Percentiles rank a stretch among this genome's conserved stretches.
These are phyloP conservation scores for Gila robusta DNA, from an alignment of 2,797 vertebrate species.

Conservation along the genomic window DNA sequence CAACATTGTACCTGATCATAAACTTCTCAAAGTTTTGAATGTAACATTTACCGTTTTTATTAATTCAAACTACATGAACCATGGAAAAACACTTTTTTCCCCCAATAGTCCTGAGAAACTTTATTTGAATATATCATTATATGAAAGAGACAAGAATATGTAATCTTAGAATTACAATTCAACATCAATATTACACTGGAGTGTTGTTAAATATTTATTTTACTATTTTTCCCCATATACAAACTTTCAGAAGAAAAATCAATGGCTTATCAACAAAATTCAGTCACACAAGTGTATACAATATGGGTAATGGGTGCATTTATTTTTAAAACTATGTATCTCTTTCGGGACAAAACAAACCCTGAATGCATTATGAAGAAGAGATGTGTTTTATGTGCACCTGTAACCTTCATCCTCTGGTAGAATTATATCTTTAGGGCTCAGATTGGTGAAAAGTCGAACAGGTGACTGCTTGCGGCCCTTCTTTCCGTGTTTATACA, in stretches of 20 bases:
- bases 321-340: background rate
- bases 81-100: background rate
- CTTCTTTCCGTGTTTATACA: conserved; percentile 92
- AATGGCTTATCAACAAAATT: no score
- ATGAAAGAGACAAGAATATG: background rate
- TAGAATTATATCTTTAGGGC: conserved; percentile 80
- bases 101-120: background rate
- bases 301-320: no score
- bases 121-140: background rate
- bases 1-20: background rate
- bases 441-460: conserved; percentile 91
- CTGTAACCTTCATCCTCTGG: conserved; percentile 92
- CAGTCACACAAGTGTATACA: background rate
- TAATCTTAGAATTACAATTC: background rate
- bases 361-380: background rate
- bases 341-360: background rate
- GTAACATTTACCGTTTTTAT: background rate
- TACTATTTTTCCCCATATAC: background rate
- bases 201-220: background rate
- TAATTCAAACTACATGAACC: background rate
- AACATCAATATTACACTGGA: background rate
- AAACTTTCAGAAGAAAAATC: no score
- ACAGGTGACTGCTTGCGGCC: conserved; percentile 94
- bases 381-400: conserved; percentile 69
- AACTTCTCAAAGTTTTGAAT: background rate